These are phyloP conservation scores for Centropristis striata DNA, from an alignment of 2,113 vertebrate species.

Conservation along the genomic window DNA sequence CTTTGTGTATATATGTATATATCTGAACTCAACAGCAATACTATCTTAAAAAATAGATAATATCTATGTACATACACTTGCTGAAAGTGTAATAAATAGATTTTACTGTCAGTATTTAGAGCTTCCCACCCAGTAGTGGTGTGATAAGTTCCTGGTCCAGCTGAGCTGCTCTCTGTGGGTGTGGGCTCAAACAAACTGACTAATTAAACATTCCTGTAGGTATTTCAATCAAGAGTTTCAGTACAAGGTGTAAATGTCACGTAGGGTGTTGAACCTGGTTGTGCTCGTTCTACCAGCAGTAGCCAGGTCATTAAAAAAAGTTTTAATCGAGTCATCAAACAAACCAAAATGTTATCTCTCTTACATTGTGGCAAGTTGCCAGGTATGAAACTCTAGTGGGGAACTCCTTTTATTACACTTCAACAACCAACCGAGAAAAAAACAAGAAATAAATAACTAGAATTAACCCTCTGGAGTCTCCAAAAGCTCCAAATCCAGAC, in stretches of 20 bases:
- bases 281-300: neutral
- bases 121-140: neutral
- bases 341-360: neutral
- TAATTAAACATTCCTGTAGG: neutral
- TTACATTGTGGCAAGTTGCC: neutral
- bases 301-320: neutral
- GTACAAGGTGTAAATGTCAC: neutral
- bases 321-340: neutral
- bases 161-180: neutral
- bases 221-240: neutral
- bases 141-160: conserved; percentile 15
- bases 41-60: too few species aligned
- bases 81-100: too few species aligned
- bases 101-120: too few species aligned
- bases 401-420: too few species aligned
- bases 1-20: too few species aligned
- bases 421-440: too few species aligned
- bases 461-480: too few species aligned
- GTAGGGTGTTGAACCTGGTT: neutral
- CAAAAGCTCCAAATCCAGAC: too few species aligned
- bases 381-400: neutral
- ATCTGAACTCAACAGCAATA: too few species aligned
- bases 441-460: too few species aligned
- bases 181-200: conserved; percentile 8
- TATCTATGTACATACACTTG: too few species aligned